A percentile compares a stretch with the other conserved stretches of the same genome.
Evolutionary conservation across 1,140 invertebrate species (phyloP).

Genomic region (Cherax destructor): DNA sequence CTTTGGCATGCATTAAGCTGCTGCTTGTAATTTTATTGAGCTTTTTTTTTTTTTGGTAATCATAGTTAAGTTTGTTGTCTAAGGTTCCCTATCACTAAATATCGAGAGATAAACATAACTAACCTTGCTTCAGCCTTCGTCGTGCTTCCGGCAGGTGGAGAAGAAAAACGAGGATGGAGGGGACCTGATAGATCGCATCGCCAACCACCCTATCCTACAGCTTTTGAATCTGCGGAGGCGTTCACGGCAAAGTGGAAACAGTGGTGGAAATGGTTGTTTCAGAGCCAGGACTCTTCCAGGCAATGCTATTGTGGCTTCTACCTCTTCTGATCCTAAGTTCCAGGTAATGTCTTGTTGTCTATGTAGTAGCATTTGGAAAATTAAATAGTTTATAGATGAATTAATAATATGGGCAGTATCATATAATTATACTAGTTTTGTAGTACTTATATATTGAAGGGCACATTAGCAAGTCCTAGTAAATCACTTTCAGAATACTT

Average conservation of each 20-base stretch:
- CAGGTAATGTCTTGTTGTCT: constrained; percentile 48
- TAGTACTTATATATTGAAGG: too few species aligned
- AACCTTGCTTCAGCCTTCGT: constrained; percentile 45
- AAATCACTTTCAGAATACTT: too few species aligned
- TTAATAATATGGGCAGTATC: not conserved
- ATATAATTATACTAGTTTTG: not conserved
- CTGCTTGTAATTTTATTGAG: too few species aligned
- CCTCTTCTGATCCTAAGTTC: constrained; percentile 66
- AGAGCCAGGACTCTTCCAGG: constrained; percentile 79
- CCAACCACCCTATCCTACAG: constrained; percentile 85
- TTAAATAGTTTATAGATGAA: constrained; percentile 25
- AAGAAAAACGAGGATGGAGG: constrained; percentile 84
- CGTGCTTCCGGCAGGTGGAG: constrained; percentile 68
- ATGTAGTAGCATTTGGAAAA: not conserved
- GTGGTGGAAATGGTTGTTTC: constrained; percentile 18
- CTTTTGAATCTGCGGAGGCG: constrained; percentile 73
- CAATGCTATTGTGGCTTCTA: constrained; percentile 48
- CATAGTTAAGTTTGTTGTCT: not conserved
- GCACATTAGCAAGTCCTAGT: too few species aligned
- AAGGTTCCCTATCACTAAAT: not conserved
- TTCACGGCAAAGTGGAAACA: constrained; percentile 47
- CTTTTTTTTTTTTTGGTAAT: too few species aligned
- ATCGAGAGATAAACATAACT: not conserved
- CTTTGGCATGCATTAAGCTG: too few species aligned
- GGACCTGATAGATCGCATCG: constrained; percentile 81